Base-by-base conservation (phyloP, 2,113 vertebrate species). In the Ivindomyrus marchei region DNA sequence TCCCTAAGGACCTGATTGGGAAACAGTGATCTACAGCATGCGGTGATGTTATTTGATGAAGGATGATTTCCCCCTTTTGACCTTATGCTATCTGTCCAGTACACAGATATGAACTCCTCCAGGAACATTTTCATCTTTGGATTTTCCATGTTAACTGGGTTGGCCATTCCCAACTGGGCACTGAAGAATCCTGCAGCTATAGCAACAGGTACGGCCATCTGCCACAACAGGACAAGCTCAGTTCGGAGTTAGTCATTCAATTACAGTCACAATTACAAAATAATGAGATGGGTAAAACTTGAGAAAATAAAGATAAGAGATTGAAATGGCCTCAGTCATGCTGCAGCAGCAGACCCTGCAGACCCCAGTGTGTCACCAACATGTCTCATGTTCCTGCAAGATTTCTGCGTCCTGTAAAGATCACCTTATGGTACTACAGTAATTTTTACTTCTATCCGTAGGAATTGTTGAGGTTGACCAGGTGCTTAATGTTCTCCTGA, bases 91-190 rank as follows among this genome's bases (percentile, higher is more conserved):
- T 89, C 87, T 91, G 27, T 80, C 21, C 93, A 99, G 98, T 99
- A 97, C 45, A 94, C 96, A 88, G 96, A 99, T 92, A 98, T 99
- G 98, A 99, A 99, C 93, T 99, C 97, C 1, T 97, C 98, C 88
- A 94, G 98, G 91, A 99, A 99, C 94, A 96, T 99, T 94, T 99
- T 99, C 89, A 95, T 99, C 85, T 98, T 99, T 92, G 98, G 98
- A 92, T 99, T 99, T 95, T 98, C 98, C 93, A 95, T 99, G 91
- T 99, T 97, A 93, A 93, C 94, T 93, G 98, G 96, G 24, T 94
- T 99, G 50, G 94, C 96, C 0, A 91, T 99, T 94, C 98, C 98
- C 56, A 97, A 95, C 94, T 99, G 98, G 98, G 95, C 98, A 88
- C 92, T 93, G 11, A 97, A 97, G 89, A 97, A 99, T 88, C 90